phyloP scores from a whole-genome alignment of 2,113 vertebrate genomes.

The Dicrurus megarhynchus region DNA sequence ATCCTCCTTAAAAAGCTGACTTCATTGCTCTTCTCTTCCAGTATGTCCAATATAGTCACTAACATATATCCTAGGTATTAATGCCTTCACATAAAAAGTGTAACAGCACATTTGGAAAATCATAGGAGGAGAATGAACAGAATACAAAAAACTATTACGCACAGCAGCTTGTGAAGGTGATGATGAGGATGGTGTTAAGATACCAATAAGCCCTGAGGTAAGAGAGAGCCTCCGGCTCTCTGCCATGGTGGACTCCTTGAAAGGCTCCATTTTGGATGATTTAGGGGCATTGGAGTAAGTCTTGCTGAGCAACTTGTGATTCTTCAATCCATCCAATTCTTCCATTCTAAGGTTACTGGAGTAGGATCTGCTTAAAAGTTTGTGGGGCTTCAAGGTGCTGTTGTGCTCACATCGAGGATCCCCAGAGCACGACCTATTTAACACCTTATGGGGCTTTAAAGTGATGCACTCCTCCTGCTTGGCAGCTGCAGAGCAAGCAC shows the following conservation, averaged over 20 bases:
- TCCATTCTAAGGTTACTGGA: constrained; percentile 82
- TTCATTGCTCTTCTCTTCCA: not conserved
- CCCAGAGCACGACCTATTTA: constrained; percentile 79
- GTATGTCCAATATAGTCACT: not conserved
- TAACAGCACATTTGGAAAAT: not conserved
- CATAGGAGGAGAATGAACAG: not conserved
- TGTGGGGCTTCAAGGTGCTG: constrained; percentile 80
- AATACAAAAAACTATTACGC: constrained; percentile 59
- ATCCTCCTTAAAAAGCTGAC: not conserved
- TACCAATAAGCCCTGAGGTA: constrained; percentile 93
- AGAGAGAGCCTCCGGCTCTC: constrained; percentile 89
- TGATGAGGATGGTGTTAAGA: constrained; percentile 85
- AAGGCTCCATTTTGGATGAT: constrained; percentile 79
- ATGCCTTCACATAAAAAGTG: not conserved
- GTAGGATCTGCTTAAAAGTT: constrained; percentile 84
- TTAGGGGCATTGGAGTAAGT: constrained; percentile 81
- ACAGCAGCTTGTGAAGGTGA: constrained; percentile 82
- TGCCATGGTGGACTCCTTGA: constrained; percentile 78
- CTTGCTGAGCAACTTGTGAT: constrained; percentile 83
- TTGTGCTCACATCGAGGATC: constrained; percentile 83
- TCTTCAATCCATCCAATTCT: constrained; percentile 83
- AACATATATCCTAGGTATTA: not conserved
- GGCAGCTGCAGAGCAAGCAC: constrained; percentile 71
- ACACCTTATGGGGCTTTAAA: constrained; percentile 79
- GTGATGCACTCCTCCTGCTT: constrained; percentile 81